These are phyloP conservation scores for Erythrolamprus reginae DNA, from an alignment of 2,113 vertebrate species.

Conservation along the genomic window DNA sequence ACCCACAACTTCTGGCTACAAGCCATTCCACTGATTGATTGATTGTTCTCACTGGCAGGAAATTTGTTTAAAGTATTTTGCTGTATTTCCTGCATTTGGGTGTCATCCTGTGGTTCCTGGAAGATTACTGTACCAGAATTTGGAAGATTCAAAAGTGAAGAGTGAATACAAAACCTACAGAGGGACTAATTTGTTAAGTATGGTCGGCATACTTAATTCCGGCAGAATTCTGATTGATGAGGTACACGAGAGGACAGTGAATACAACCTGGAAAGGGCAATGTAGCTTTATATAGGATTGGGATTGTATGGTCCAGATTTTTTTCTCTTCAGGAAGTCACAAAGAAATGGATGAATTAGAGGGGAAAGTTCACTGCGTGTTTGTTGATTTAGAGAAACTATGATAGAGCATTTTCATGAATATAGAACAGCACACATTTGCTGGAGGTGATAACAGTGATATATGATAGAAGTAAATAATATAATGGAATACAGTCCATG, in stretches of 20 bases:
- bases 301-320: background rate
- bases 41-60: background rate
- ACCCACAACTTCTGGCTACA: background rate
- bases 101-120: background rate
- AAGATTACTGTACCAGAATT: background rate
- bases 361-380: background rate
- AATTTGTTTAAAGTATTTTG: background rate
- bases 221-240: background rate
- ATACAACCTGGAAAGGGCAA: background rate
- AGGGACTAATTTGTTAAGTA: background rate
- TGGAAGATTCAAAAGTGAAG: background rate
- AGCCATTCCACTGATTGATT: background rate
- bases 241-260: background rate
- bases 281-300: background rate
- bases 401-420: background rate
- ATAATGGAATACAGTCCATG: background rate
- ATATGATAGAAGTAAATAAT: background rate
- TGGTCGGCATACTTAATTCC: too few species aligned
- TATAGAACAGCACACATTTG: background rate
- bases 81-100: background rate
- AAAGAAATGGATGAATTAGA: background rate
- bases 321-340: background rate
- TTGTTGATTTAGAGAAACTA: background rate
- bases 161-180: background rate
- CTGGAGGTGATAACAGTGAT: background rate